Percentiles rank a stretch among this genome's conserved stretches.
Evolutionary conservation across 2,113 vertebrate species (phyloP).

Genomic region (Tenebrosternarchus preto): DNA sequence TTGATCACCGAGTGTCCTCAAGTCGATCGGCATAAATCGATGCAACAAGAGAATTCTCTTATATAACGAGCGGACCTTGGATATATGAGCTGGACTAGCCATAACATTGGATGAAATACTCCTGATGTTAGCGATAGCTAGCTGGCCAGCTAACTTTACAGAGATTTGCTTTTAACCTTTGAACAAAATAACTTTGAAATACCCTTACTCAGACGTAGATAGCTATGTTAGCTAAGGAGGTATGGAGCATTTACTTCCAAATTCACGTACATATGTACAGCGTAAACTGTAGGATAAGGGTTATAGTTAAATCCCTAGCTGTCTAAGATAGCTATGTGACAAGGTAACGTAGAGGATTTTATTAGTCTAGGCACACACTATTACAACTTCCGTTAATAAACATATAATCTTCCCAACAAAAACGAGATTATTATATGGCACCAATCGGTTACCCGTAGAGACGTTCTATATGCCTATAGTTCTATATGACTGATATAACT

Average conservation of each 20-base stretch:
- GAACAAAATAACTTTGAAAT: not conserved
- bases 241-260: too few species aligned
- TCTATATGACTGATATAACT: too few species aligned
- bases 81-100: slow-evolving; percentile 66
- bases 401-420: too few species aligned
- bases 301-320: not conserved
- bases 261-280: not conserved
- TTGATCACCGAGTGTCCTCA: slow-evolving; percentile 83
- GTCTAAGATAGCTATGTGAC: too few species aligned
- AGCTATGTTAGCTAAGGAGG: too few species aligned
- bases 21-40: slow-evolving; percentile 78
- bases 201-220: not conserved
- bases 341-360: too few species aligned
- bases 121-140: not conserved
- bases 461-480: too few species aligned
- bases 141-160: not conserved
- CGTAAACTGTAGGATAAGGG: not conserved
- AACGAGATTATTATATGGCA: too few species aligned
- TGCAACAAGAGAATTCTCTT: slow-evolving; percentile 83
- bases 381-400: too few species aligned
- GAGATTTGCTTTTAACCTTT: not conserved
- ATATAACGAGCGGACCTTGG: slow-evolving; percentile 75
- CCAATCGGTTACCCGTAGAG: too few species aligned
- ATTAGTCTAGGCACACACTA: too few species aligned
- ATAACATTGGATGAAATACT: slow-evolving; percentile 47